Base-by-base conservation (phyloP, 2,888 invertebrate genomes). In the Catocala fraxini region DNA sequence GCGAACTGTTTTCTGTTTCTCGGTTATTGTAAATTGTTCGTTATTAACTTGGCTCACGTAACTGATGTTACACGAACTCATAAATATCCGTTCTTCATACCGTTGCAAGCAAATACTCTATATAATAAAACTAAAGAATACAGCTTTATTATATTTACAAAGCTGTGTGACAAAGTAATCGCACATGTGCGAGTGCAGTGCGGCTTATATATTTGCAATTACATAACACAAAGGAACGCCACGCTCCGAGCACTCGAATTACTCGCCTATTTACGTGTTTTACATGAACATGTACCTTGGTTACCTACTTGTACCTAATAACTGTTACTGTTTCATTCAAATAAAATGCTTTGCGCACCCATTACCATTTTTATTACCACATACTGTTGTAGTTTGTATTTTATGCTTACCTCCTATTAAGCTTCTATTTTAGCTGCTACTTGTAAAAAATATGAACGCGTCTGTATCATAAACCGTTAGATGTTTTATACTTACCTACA, bases 191-290 rank as follows among this genome's bases (percentile, higher is more conserved):
- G 56, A 51, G 25, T 33, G 60, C 63, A 33, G 56, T 56, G 34
- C 7, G 58, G 46, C 42, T 60, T 66, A 66, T 70, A n/a, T n/a
- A n/a, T 65, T 60, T 69, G 61, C 61, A 52, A 45, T 71, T 74
- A 64, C 53, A 59, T 60, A 65, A 69, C 63, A 66, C 63, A 69
- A 63, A 74, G 61, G 56, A 54, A 41, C 62, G 56, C 63, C 60
- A 58, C 34, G 47, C 46, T 59, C 42, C 11, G 48, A 25, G 39
- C 46, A 53, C 56, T 59, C 51, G 35, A 59, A 55, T 48, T 57
- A 66, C 58, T 63, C 42, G 13, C 39, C 34, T 62, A 61, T 56
- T 56, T 51, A 62, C 47, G 25, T 55, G 54, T 70, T 34, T 58
- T 56, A 46, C 48, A 61, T 59, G 56, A 59, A 55, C 56, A 63